Conservation (phyloP, 1,140 invertebrate species). For the Neodiprion lecontei region DNA sequence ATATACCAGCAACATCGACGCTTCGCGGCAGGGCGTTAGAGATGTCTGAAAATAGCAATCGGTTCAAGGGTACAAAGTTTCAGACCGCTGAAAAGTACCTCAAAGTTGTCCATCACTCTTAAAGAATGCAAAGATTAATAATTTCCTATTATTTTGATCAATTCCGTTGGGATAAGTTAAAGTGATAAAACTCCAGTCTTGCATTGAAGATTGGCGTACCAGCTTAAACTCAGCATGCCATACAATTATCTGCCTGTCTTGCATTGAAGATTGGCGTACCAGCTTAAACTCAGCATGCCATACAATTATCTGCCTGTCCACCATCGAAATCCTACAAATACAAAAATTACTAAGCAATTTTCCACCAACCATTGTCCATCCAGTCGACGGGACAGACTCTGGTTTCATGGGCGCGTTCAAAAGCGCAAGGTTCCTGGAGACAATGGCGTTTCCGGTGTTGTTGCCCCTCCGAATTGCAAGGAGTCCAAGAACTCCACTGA, state of each 20-base stretch:
- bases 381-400: conserved; percentile 66
- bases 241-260: no score
- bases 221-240: no score
- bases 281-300: no score
- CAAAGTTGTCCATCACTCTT: conserved; percentile 4
- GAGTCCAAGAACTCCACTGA: conserved; percentile 75
- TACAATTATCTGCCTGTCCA: no score
- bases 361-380: conserved; percentile 60
- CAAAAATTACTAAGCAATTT: no score
- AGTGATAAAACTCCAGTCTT: no score
- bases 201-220: no score
- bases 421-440: conserved; percentile 63
- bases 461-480: conserved; percentile 69
- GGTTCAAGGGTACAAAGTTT: conserved; percentile 51
- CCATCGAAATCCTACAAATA: no score
- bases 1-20: conserved; percentile 55
- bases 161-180: no score
- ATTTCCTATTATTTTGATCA: not conserved
- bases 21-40: conserved; percentile 54
- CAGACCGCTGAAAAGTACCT: conserved; percentile 36
- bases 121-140: not conserved
- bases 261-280: no score
- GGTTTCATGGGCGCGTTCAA: conserved; percentile 60
- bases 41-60: conserved; percentile 36
- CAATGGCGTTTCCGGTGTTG: conserved; percentile 72